These are phyloP conservation scores for Belgica antarctica DNA, from an alignment of 2,888 invertebrate genomes.

Conservation along the genomic window DNA sequence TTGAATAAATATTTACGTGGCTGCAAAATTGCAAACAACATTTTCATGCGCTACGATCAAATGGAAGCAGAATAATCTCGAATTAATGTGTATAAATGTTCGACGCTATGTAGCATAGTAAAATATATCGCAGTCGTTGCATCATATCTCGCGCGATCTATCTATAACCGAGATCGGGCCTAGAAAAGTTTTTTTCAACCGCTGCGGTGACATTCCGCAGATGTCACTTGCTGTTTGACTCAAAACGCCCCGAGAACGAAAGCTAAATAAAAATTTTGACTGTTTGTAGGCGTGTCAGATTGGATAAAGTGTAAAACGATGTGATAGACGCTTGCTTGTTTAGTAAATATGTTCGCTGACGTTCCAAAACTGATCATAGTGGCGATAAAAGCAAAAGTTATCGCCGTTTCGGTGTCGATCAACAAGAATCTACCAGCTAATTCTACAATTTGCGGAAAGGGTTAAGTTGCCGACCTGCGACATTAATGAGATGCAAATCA, in stretches of 20 bases:
- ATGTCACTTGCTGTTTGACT: slow-evolving; percentile 12
- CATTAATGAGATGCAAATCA: slow-evolving; percentile 40
- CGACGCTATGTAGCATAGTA: slow-evolving; percentile 8
- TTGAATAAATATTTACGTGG: slow-evolving; percentile 31
- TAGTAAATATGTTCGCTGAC: too few species aligned
- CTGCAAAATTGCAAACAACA: slow-evolving; percentile 8
- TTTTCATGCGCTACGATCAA: background rate
- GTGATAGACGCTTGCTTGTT: background rate
- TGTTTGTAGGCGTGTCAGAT: slow-evolving; percentile 32
- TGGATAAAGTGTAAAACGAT: background rate
- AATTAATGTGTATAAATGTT: slow-evolving; percentile 36
- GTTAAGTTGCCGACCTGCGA: slow-evolving; percentile 40
- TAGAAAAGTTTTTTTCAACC: background rate
- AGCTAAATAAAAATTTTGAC: background rate
- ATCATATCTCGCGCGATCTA: slow-evolving; percentile 8
- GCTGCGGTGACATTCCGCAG: background rate
- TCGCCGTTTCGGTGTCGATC: background rate
- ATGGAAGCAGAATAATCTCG: slow-evolving; percentile 40
- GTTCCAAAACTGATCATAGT: too few species aligned
- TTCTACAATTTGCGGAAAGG: slow-evolving; percentile 26
- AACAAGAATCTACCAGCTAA: background rate
- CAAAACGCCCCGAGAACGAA: background rate
- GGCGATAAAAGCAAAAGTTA: background rate
- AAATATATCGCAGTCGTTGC: slow-evolving; percentile 6
- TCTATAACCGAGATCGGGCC: slow-evolving; percentile 4